Percentiles rank a stretch among this genome's conserved stretches.
These are phyloP conservation scores for Hemicentrotus pulcherrimus DNA, from an alignment of 35 echinoderm and acorn worm genomes.

Conservation along the genomic window DNA sequence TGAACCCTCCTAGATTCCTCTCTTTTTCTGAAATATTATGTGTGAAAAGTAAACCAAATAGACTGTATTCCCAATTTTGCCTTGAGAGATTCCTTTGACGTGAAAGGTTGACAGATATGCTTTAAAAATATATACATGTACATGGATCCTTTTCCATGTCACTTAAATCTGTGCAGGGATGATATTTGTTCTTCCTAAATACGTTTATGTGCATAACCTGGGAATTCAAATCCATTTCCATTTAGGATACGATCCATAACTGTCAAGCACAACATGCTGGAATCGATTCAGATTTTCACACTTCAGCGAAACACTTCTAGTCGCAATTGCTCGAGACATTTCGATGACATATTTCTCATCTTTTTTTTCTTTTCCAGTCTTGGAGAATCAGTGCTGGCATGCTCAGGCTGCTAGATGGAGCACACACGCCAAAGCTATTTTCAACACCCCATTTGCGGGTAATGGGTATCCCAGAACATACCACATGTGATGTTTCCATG, in stretches of 20 bases:
- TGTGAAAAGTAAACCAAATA: too few relatives aligned
- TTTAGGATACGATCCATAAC: background rate
- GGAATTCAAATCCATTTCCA: background rate
- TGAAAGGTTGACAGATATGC: too few relatives aligned
- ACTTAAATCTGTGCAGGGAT: too few relatives aligned
- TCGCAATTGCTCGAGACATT: slow-evolving; percentile 2
- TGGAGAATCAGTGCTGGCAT: slow-evolving; percentile 31
- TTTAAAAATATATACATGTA: too few relatives aligned
- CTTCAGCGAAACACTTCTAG: background rate
- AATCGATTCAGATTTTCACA: slow-evolving; percentile 13
- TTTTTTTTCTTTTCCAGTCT: background rate
- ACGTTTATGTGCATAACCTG: background rate
- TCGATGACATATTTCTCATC: slow-evolving; percentile 22
- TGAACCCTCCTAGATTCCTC: too few relatives aligned
- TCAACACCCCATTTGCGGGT: slow-evolving; percentile 32
- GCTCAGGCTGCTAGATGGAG: background rate
- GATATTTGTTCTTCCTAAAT: too few relatives aligned
- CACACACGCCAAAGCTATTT: background rate
- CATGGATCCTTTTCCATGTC: too few relatives aligned
- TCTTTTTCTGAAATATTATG: too few relatives aligned
- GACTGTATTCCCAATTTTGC: too few relatives aligned
- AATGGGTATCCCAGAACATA: slow-evolving; percentile 3
- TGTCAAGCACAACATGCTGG: background rate
- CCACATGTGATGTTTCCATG: background rate
- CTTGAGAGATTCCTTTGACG: too few relatives aligned